A percentile compares a stretch with the other conserved stretches of the same genome.
phyloP scores from a whole-genome alignment of 1,140 invertebrate genomes.

The Cardiocondyla obscurior region DNA sequence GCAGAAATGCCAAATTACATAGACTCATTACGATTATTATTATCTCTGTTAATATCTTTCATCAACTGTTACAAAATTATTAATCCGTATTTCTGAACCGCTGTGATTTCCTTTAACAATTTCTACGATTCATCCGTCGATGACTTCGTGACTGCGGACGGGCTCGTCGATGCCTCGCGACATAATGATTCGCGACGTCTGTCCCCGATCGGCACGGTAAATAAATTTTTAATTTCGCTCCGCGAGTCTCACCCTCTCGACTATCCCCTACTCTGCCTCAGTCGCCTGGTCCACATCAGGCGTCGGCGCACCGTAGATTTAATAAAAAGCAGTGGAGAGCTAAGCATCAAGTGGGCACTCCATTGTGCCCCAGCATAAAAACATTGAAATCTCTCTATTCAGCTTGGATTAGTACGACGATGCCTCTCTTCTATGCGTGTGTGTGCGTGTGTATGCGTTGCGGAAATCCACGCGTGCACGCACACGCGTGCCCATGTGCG shows the following conservation, averaged over 20 bases:
- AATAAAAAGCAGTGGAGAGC: conserved; percentile 81
- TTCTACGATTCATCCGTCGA: neutral
- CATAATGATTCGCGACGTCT: conserved; percentile 44
- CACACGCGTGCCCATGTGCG: conserved; percentile 17
- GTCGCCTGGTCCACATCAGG: conserved; percentile 34
- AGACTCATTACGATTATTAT: neutral
- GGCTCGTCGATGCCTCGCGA: neutral
- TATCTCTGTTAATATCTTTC: neutral
- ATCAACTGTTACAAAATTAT: neutral
- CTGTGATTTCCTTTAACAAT: neutral
- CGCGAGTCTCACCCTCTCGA: conserved; percentile 20
- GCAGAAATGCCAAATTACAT: neutral
- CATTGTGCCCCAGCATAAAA: conserved; percentile 83
- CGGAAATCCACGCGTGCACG: conserved; percentile 53
- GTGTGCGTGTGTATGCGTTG: conserved; percentile 61
- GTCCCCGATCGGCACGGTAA: conserved; percentile 72
- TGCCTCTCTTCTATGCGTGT: conserved; percentile 49
- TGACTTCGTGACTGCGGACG: neutral
- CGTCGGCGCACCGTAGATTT: conserved; percentile 77
- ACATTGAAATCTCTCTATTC: conserved; percentile 84
- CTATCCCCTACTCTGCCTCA: conserved; percentile 1
- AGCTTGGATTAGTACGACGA: conserved; percentile 79
- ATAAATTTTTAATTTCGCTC: conserved; percentile 80
- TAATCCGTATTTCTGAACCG: neutral
- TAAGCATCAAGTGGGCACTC: conserved; percentile 82